These are phyloP conservation scores for Amphiura filiformis DNA, from an alignment of 35 echinoderm and acorn worm species.

Conservation along the genomic window DNA sequence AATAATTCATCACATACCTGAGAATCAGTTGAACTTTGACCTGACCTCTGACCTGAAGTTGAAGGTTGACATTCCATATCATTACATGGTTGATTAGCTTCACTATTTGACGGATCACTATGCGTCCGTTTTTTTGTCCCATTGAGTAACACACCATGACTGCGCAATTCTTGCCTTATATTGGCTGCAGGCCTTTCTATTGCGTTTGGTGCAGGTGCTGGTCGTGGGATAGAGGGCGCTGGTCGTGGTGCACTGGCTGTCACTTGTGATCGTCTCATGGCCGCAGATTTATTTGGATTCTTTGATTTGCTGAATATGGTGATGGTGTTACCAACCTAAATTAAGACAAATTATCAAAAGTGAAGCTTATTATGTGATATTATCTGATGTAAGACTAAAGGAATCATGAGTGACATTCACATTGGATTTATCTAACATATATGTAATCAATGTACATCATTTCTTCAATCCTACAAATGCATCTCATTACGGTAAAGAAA, in stretches of 20 bases:
- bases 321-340: neutral
- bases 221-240: neutral
- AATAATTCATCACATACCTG: slow-evolving; percentile 6
- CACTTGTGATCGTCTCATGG: neutral
- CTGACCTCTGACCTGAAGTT: neutral
- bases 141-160: neutral
- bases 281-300: neutral
- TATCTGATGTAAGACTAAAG: neutral
- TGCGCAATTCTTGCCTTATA: neutral
- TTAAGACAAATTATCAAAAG: neutral
- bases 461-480: no score
- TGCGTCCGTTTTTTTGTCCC: neutral
- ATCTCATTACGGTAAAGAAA: no score
- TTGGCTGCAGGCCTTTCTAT: neutral
- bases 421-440: no score
- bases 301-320: neutral
- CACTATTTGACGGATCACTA: neutral
- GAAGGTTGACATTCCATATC: neutral
- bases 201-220: no score
- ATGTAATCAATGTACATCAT: no score
- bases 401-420: no score
- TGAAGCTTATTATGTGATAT: neutral
- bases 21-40: neutral
- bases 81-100: neutral
- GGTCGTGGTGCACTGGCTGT: neutral